Evolutionary conservation across 2,888 invertebrate species (phyloP), one percentile per base, ranked within the genome.

Genomic region (Emmelina monodactyla): DNA sequence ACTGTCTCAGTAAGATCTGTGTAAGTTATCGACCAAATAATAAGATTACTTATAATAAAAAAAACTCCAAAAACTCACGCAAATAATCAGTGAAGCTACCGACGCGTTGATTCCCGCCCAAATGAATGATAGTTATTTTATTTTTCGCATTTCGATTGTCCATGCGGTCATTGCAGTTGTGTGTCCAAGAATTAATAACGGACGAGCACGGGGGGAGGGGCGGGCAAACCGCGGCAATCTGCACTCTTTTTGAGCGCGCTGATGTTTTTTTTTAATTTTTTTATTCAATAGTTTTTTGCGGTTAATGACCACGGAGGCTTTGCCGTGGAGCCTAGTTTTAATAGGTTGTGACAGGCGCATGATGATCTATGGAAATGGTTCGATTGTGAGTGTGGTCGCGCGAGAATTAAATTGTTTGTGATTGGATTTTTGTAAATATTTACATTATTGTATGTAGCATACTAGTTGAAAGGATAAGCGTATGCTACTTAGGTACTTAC

Each of bases 81-180:
- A n/a, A n/a, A n/a, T n/a, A n/a, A n/a, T n/a, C 25, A 10, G 25
- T 10, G n/a, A 25, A 25, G 25, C 25, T 4, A 25, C 25, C n/a
- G 25, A 9, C 25, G 25, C 25, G 11, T n/a, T 11, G 19, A 25
- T 25, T 25, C 11, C 14, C 9, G 40, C 51, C 50, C 55, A 75
- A 75, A 75, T 75, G 70, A 76, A 70, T 76, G 58, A 72, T 75
- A 64, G 72, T 70, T 66, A 69, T 76, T 79, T 79, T 71, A 76
- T 76, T 76, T 75, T 75, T 68, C 75, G 63, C 75, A 76, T 69
- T 19, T 14, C 29, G 13, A 29, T 29, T 29, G n/a, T 31, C 16
- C n/a, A 15, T 15, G 16, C 16, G 12, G 31, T 13, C 14, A 9
- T 30, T 11, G 31, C n/a, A 11, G 9, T 31, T 31, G 31, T 42